Evolutionary conservation across 2,888 invertebrate species (phyloP).

Genomic region (Drosophila mayaguana): DNA sequence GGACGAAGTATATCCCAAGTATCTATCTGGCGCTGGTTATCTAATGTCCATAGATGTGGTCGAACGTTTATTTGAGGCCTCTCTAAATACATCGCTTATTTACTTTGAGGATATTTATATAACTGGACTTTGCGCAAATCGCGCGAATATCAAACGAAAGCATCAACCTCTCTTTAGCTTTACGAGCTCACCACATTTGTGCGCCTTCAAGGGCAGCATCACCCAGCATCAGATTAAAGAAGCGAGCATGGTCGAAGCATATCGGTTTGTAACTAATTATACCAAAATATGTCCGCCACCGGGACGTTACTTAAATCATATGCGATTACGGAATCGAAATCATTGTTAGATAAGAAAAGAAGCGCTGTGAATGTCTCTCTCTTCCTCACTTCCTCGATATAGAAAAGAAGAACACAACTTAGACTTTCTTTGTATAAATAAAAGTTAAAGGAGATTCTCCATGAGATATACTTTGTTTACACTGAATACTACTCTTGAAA

Average conservation of each 20-base stretch:
- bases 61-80: conserved; percentile 88
- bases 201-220: conserved; percentile 86
- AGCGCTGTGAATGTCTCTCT: conserved; percentile 40
- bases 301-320: conserved; percentile 80
- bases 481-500: background rate
- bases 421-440: conserved; percentile 2
- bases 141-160: conserved; percentile 87
- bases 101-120: conserved; percentile 93
- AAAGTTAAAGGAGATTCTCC: background rate
- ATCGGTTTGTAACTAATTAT: conserved; percentile 82
- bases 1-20: conserved; percentile 90
- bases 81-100: conserved; percentile 89
- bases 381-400: background rate
- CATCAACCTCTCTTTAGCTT: conserved; percentile 88
- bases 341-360: conserved; percentile 47
- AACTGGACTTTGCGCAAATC: conserved; percentile 90
- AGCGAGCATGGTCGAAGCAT: conserved; percentile 85
- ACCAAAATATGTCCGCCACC: conserved; percentile 82
- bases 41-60: conserved; percentile 90
- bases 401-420: background rate
- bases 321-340: conserved; percentile 64
- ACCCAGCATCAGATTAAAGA: conserved; percentile 87
- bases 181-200: conserved; percentile 85
- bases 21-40: conserved; percentile 93
- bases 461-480: background rate